Base-by-base conservation (phyloP, 2,888 invertebrate species). In the Lasiommata megera region DNA sequence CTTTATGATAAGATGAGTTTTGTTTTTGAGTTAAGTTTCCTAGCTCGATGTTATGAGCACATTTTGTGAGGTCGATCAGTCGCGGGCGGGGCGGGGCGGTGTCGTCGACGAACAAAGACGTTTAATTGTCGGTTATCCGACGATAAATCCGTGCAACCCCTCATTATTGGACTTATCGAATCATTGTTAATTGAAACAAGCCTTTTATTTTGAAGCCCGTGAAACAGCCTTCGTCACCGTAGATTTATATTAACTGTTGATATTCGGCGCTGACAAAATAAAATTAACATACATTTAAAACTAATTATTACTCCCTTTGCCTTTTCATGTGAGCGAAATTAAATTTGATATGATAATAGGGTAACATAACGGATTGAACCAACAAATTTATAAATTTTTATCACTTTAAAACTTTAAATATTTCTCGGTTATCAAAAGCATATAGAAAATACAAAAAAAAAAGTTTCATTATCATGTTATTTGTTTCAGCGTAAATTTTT, bases 121-220 rank as follows among this genome's bases (percentile, higher is more conserved):
- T 82, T 84, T 89, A 89, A 89, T 89, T 88, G 84, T 78, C 71
- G 87, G 88, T 81, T 85, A 79, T 75, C 77, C 73, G 77, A 63
- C 82, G 78, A 86, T 88, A 87, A 87, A 88, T 88, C 84, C 79
- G 70, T 70, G 71, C 70, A 88, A 83, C 90, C 88, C 63, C 78
- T 88, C 82, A 90, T 90, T 89, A 90, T 76, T 69, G 69, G 74
- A 77, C 79, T 77, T 80, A 84, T 86, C 83, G 80, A 77, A 80
- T 81, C 80, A 81, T 88, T 83, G 83, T 87, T 90, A 89, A 90
- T 90, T 89, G 89, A 90, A 88, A 81, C 73, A 74, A 74, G 74
- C 69, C 76, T 73, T 79, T 80, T 82, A 77, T 82, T 81, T 74
- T 68, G 54, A 54, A 36, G 36, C 34, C 43, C 53, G 34, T 44